Evolutionary conservation across 1,140 invertebrate genomes (phyloP).

Genomic region (Drosophila sechellia): DNA sequence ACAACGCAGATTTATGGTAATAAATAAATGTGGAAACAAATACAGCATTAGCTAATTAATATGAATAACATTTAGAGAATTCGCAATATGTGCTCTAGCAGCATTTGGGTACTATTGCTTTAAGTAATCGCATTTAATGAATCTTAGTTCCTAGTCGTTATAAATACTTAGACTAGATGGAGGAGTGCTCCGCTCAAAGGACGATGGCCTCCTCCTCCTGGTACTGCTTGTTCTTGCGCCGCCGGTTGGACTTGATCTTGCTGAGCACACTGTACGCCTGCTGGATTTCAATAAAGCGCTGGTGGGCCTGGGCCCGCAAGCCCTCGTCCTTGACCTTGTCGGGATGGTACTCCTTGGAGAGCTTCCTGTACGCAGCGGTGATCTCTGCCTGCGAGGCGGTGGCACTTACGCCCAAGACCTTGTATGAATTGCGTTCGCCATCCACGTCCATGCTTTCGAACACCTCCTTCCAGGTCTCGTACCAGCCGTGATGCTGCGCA

Average conservation of each 20-base stretch:
- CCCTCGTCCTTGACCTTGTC: conserved; percentile 93
- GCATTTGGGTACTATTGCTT: background rate
- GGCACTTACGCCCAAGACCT: conserved; percentile 91
- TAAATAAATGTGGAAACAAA: background rate
- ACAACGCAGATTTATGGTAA: background rate
- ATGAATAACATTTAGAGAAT: background rate
- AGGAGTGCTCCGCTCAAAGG: conserved; percentile 5
- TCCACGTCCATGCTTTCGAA: conserved; percentile 94
- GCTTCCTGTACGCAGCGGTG: conserved; percentile 90
- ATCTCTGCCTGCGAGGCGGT: conserved; percentile 94
- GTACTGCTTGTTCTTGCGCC: conserved; percentile 89
- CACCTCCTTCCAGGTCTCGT: conserved; percentile 93
- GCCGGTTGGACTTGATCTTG: conserved; percentile 91
- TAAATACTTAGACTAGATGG: conserved; percentile 11
- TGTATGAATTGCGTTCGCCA: conserved; percentile 95
- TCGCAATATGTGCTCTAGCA: background rate
- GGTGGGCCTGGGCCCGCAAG: conserved; percentile 89
- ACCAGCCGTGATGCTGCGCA: conserved; percentile 92
- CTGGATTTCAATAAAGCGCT: conserved; percentile 96
- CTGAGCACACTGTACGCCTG: conserved; percentile 96
- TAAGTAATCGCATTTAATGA: background rate
- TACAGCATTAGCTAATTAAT: background rate
- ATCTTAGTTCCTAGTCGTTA: too few relatives aligned
- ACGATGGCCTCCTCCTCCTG: conserved; percentile 65
- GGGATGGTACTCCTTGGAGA: conserved; percentile 96